These are phyloP conservation scores for Osmoderma eremita DNA, from an alignment of 2,888 invertebrate genomes.

Conservation along the genomic window DNA sequence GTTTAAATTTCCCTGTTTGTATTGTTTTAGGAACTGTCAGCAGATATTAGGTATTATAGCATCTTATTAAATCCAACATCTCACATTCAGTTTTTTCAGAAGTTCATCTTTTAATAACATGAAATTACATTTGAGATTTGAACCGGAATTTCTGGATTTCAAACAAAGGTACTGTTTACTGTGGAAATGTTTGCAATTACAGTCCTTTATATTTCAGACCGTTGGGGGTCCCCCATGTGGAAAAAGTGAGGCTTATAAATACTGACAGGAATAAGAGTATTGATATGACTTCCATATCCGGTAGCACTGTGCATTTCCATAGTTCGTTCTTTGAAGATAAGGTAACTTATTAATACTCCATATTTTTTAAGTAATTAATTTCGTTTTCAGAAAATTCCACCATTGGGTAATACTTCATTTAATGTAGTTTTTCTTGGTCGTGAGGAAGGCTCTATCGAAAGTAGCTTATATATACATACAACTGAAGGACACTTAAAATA, in stretches of 20 bases:
- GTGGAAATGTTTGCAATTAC: neutral
- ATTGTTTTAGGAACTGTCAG: slow-evolving; percentile 60
- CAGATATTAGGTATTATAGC: slow-evolving; percentile 56
- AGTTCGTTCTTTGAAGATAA: slow-evolving; percentile 97
- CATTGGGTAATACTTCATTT: slow-evolving; percentile 92
- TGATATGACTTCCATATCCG: slow-evolving; percentile 93
- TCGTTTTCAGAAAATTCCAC: slow-evolving; percentile 79
- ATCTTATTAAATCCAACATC: neutral
- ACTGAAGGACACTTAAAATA: slow-evolving; percentile 92
- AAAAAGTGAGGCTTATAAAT: slow-evolving; percentile 89
- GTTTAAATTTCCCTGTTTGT: slow-evolving; percentile 23
- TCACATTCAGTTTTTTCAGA: slow-evolving; percentile 34
- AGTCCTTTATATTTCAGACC: slow-evolving; percentile 68
- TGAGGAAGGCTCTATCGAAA: slow-evolving; percentile 86
- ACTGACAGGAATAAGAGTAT: slow-evolving; percentile 86
- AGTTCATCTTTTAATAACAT: slow-evolving; percentile 54
- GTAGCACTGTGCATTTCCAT: slow-evolving; percentile 94
- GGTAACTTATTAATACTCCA: slow-evolving; percentile 66
- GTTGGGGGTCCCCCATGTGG: slow-evolving; percentile 87
- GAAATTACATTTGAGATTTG: slow-evolving; percentile 68
- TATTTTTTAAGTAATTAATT: slow-evolving; percentile 1
- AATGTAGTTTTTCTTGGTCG: slow-evolving; percentile 95
- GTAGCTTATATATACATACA: slow-evolving; percentile 92
- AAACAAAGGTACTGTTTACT: slow-evolving; percentile 68
- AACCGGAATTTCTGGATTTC: slow-evolving; percentile 76